Base-by-base conservation (phyloP, 2,888 invertebrate genomes). In the Torymus aiolomorphi region DNA sequence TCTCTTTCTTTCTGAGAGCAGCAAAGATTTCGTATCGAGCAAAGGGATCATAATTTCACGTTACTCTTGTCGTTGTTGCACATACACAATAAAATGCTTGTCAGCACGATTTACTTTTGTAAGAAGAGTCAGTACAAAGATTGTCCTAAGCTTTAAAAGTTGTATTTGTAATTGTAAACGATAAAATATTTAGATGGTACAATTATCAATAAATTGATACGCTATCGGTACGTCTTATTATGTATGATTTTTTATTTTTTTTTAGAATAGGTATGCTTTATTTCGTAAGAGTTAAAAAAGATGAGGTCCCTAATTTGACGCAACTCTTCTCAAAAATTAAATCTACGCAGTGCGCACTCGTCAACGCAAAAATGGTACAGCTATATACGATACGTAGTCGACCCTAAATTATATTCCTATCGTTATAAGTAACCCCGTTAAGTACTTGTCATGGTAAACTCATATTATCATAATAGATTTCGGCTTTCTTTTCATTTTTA, bases 221-320 rank as follows among this genome's bases (percentile, higher is more conserved):
- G 42, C 42, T 42, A 42, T 42, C 42, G 4, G 42, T 42, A 42
- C 8, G 42, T 42, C 42, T 42, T 42, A 42, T 42, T 42, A 42
- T 42, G 42, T 42, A 42, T 16, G 2, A 42, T 42, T 69, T 42
- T 31, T 69, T 16, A n/a, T 20, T 69, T 24, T 20, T 56, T 42
- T 49, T 70, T 70, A 70, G 57, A 70, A 57, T 42, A 42, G 42
- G 42, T 42, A 42, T 24, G n/a, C 56, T 57, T 59, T 31, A 57
- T 57, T 73, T 63, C 1, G n/a, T n/a, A n/a, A n/a, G 18, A 62
- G 62, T 16, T 73, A 54, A 73, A 72, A 72, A 72, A 73, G 73
- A 42, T 73, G 63, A 63, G 73, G 63, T 63, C 73, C 63, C 73
- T 52, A 61, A 49, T 49, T 59, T n/a, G 42, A 1, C 1, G 18